phyloP scores from a whole-genome alignment of 2,888 invertebrate species.

The Stenolophus ochropezus region DNA sequence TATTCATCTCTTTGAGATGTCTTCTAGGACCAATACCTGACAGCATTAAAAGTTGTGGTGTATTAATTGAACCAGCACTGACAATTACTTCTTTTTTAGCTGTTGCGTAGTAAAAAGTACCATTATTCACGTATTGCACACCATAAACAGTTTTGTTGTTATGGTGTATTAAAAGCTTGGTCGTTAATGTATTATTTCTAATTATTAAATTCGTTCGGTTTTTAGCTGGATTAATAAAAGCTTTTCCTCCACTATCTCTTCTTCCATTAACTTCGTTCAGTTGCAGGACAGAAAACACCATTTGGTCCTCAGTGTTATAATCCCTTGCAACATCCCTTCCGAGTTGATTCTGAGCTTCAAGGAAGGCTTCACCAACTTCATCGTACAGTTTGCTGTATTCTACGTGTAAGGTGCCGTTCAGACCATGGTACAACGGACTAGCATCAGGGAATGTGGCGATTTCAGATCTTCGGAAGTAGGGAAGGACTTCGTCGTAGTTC shows the following conservation, averaged over 20 bases:
- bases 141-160: slow-evolving; percentile 52
- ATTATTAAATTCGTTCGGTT: slow-evolving; percentile 61
- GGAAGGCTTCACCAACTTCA: slow-evolving; percentile 49
- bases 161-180: slow-evolving; percentile 29
- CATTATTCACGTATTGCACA: slow-evolving; percentile 60
- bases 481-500: slow-evolving; percentile 62
- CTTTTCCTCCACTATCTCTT: slow-evolving; percentile 61
- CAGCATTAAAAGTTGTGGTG: slow-evolving; percentile 62
- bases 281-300: slow-evolving; percentile 59
- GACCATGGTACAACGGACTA: slow-evolving; percentile 28
- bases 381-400: slow-evolving; percentile 59
- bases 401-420: slow-evolving; percentile 61
- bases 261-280: slow-evolving; percentile 59
- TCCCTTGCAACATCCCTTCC: slow-evolving; percentile 57
- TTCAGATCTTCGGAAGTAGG: slow-evolving; percentile 64
- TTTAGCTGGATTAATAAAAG: slow-evolving; percentile 57
- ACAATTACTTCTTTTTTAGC: slow-evolving; percentile 61
- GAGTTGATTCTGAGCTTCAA: slow-evolving; percentile 56
- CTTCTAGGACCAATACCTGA: slow-evolving; percentile 61
- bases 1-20: slow-evolving; percentile 60
- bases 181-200: slow-evolving; percentile 56
- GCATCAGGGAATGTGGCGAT: slow-evolving; percentile 52
- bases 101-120: slow-evolving; percentile 55
- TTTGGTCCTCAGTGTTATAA: slow-evolving; percentile 60
- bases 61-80: slow-evolving; percentile 60